Evolutionary conservation across 1,140 invertebrate species (phyloP).

Genomic region (Drosophila eugracilis): DNA sequence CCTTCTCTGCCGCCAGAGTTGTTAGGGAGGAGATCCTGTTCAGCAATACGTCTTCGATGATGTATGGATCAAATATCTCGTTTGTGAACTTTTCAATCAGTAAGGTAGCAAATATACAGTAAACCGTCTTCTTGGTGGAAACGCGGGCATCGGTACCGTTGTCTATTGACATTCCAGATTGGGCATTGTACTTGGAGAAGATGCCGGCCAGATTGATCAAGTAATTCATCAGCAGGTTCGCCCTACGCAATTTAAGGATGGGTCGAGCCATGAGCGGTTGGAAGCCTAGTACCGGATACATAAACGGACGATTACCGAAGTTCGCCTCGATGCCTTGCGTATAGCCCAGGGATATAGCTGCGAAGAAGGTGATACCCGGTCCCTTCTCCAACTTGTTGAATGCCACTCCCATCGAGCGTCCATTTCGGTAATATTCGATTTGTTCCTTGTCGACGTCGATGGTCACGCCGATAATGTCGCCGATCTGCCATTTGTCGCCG

Average conservation of each 20-base stretch:
- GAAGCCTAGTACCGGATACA: slow-evolving; percentile 90
- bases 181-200: slow-evolving; percentile 72
- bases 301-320: slow-evolving; percentile 90
- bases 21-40: slow-evolving; percentile 83
- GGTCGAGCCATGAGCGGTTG: slow-evolving; percentile 89
- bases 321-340: slow-evolving; percentile 92
- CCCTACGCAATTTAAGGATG: slow-evolving; percentile 85
- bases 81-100: slow-evolving; percentile 87
- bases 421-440: slow-evolving; percentile 90
- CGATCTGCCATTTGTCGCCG: slow-evolving; percentile 91
- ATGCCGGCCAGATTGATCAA: slow-evolving; percentile 86
- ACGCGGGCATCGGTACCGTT: slow-evolving; percentile 42
- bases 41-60: slow-evolving; percentile 87
- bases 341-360: slow-evolving; percentile 90
- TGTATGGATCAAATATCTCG: slow-evolving; percentile 86
- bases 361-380: slow-evolving; percentile 91
- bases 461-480: slow-evolving; percentile 92
- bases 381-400: slow-evolving; percentile 90
- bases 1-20: slow-evolving; percentile 51
- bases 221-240: slow-evolving; percentile 87
- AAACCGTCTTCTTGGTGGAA: slow-evolving; percentile 84
- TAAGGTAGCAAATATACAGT: slow-evolving; percentile 85
- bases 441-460: slow-evolving; percentile 90
- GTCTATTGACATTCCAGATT: neutral
- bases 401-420: slow-evolving; percentile 89